A percentile compares a stretch with the other conserved stretches of the same genome.
These are phyloP conservation scores for Actinernus sp. DNA, from an alignment of 92 coral and sea anemone genomes.

Conservation along the genomic window DNA sequence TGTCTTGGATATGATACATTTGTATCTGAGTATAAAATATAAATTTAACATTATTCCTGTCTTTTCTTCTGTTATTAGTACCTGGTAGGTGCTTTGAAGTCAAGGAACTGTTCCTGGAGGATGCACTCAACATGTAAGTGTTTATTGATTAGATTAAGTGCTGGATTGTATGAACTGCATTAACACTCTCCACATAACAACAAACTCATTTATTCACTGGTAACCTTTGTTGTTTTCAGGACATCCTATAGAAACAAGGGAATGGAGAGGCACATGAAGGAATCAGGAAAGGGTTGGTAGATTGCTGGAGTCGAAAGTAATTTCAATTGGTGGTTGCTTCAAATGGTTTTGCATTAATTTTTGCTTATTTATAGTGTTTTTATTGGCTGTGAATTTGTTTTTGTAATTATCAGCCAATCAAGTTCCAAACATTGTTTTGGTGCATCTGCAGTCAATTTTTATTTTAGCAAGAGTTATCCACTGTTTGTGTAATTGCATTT, in stretches of 20 bases:
- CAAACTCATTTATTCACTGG: not conserved
- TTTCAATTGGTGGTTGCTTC: not conserved
- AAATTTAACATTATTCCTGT: not conserved
- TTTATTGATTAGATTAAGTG: not conserved
- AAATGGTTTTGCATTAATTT: no score
- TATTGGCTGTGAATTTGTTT: no score
- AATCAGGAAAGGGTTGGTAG: conserved; percentile 35
- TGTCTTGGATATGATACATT: not conserved
- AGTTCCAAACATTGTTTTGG: no score
- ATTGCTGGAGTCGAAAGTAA: not conserved
- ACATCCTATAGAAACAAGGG: conserved; percentile 82
- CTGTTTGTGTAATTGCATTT: no score
- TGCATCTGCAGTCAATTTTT: no score
- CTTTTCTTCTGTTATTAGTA: conserved; percentile 34
- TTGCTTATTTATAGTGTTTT: no score
- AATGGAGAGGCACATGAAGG: conserved; percentile 79
- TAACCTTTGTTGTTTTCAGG: conserved; percentile 25
- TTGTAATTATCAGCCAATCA: no score
- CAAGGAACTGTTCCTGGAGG: conserved; percentile 86
- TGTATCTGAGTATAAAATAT: not conserved
- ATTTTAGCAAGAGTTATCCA: no score
- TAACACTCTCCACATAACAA: not conserved
- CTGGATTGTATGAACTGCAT: not conserved
- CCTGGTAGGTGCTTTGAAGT: conserved; percentile 97
- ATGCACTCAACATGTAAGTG: conserved; percentile 88